These are phyloP conservation scores for Eilema griseolum DNA, from an alignment of 2,888 invertebrate genomes.

Conservation along the genomic window DNA sequence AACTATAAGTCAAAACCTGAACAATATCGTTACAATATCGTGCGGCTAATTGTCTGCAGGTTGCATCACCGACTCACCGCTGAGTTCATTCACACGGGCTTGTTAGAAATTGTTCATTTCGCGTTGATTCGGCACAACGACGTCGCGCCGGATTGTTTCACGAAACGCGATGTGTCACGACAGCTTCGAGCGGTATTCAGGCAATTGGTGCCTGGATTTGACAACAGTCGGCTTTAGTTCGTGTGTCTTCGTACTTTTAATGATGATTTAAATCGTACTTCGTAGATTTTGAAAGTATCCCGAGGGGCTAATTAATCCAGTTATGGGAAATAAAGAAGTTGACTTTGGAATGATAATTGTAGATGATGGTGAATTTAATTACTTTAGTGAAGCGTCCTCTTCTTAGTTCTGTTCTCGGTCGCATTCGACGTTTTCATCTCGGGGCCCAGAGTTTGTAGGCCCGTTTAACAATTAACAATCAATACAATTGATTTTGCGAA, in stretches of 20 bases:
- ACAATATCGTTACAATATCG: constrained; percentile 50
- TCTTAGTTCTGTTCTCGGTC: too few species aligned
- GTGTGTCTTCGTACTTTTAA: neutral
- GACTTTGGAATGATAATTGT: too few species aligned
- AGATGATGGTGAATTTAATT: neutral
- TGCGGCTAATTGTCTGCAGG: constrained; percentile 43
- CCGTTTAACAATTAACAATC: too few species aligned
- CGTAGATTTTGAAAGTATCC: neutral
- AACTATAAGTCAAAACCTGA: constrained; percentile 31
- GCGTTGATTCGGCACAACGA: constrained; percentile 52
- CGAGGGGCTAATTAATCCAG: neutral
- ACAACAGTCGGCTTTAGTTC: neutral
- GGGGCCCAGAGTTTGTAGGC: too few species aligned
- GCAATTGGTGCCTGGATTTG: constrained; percentile 11
- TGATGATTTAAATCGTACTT: neutral
- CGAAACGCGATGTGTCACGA: constrained; percentile 51
- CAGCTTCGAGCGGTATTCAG: constrained; percentile 31
- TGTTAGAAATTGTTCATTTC: constrained; percentile 52
- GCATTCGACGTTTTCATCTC: too few species aligned
- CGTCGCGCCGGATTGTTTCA: constrained; percentile 49
- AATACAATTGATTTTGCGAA: neutral
- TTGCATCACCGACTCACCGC: constrained; percentile 54
- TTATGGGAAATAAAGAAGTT: neutral
- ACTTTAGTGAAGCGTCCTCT: neutral
- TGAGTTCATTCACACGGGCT: constrained; percentile 56